A percentile compares a stretch with the other conserved stretches of the same genome.
Evolutionary conservation across 1,140 invertebrate genomes (phyloP).

Genomic region (Holcopasites calliopsidis): DNA sequence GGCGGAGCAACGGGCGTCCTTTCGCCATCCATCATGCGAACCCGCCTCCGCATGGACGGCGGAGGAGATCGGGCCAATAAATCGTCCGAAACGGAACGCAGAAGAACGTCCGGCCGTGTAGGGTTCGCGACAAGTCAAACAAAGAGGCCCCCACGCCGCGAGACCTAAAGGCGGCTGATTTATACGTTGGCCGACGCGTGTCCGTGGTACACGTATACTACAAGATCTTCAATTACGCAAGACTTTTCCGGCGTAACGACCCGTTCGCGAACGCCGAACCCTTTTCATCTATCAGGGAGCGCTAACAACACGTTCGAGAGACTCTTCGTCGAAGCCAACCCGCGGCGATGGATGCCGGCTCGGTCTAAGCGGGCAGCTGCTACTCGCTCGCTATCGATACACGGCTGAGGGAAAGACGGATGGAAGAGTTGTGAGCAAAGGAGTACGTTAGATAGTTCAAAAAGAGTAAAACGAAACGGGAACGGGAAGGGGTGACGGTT

Average conservation of each 20-base stretch:
- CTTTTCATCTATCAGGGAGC: conserved; percentile 31
- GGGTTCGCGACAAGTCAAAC: conserved; percentile 45
- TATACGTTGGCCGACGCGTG: conserved; percentile 32
- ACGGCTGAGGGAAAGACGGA: background rate
- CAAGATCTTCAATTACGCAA: conserved; percentile 41
- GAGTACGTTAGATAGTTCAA: background rate
- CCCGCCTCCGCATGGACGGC: conserved; percentile 21
- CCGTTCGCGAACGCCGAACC: conserved; percentile 23
- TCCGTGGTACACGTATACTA: conserved; percentile 16
- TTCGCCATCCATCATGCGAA: conserved; percentile 26
- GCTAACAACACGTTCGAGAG: conserved; percentile 40
- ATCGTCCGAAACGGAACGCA: conserved; percentile 67
- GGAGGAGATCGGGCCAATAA: conserved; percentile 63
- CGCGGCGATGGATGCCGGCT: no score
- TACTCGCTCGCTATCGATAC: background rate
- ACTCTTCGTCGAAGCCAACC: no score
- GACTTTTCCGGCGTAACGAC: conserved; percentile 44
- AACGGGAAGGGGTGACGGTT: no score
- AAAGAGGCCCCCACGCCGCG: conserved; percentile 14
- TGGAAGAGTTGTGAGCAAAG: background rate
- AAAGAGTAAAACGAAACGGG: background rate
- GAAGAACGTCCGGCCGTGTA: conserved; percentile 52
- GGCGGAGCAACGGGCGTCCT: conserved; percentile 1
- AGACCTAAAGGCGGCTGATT: conserved; percentile 33
- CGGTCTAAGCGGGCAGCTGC: no score